These are phyloP conservation scores for Apis mellifera DNA, from an alignment of 1,140 invertebrate genomes.

Conservation along the genomic window DNA sequence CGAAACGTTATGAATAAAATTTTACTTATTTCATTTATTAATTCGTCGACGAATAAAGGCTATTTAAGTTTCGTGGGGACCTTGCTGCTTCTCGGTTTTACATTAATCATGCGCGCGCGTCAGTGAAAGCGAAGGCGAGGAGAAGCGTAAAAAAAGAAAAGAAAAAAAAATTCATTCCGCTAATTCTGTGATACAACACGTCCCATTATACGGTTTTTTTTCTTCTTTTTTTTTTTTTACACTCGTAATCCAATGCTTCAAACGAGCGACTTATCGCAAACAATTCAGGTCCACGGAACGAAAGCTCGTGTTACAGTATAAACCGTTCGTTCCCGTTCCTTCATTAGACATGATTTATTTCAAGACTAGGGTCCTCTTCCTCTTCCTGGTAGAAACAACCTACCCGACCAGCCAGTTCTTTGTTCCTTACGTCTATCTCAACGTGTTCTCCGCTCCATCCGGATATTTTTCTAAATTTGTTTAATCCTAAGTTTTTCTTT, in stretches of 20 bases:
- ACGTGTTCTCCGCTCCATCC: too few relatives aligned
- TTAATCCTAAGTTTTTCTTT: too few relatives aligned
- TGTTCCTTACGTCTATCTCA: not conserved
- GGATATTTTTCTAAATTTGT: slow-evolving; percentile 34
- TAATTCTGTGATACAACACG: not conserved
- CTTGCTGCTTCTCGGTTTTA: not conserved
- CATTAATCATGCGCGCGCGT: not conserved
- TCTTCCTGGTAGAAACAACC: slow-evolving; percentile 38
- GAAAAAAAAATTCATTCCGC: not conserved
- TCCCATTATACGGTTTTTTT: not conserved
- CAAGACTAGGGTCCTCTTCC: slow-evolving; percentile 22
- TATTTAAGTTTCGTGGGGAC: not conserved
- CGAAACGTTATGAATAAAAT: too few relatives aligned
- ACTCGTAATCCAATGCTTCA: not conserved
- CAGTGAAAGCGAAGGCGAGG: slow-evolving; percentile 22
- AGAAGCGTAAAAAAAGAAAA: too few relatives aligned
- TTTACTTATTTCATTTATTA: too few relatives aligned
- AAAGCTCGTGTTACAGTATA: slow-evolving; percentile 1
- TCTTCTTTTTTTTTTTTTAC: not conserved
- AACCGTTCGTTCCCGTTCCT: slow-evolving; percentile 18
- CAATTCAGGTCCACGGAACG: slow-evolving; percentile 6
- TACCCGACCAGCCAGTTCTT: not conserved
- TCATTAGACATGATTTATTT: slow-evolving; percentile 46
- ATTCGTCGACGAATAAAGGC: not conserved
- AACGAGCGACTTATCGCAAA: not conserved